phyloP scores from a whole-genome alignment of 2,888 invertebrate species.

The Erpobdella octoculata region DNA sequence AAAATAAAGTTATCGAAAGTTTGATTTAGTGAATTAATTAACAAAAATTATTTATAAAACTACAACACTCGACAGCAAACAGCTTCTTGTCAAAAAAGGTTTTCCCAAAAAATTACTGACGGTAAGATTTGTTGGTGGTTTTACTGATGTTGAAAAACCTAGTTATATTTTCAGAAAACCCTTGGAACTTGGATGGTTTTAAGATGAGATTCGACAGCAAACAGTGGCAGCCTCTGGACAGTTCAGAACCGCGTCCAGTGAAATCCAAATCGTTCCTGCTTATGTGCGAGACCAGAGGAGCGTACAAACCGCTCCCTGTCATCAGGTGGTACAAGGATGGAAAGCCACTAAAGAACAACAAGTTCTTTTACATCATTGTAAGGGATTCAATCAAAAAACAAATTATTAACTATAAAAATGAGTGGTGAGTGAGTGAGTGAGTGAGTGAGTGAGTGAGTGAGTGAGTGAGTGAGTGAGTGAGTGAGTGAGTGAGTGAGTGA shows the following conservation, averaged over 20 bases:
- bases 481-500: too few relatives aligned
- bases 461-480: too few relatives aligned
- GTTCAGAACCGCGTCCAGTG: conserved; percentile 35
- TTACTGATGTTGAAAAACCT: too few relatives aligned
- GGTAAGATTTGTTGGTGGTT: too few relatives aligned
- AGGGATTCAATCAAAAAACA: background rate
- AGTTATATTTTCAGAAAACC: conserved; percentile 19
- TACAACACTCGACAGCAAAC: too few relatives aligned
- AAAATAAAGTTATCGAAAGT: background rate
- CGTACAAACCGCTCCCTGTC: conserved; percentile 37
- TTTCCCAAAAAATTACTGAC: too few relatives aligned
- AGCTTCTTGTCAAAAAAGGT: too few relatives aligned
- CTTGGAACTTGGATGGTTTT: conserved; percentile 38
- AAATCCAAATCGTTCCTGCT: conserved; percentile 38
- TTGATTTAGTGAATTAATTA: too few relatives aligned
- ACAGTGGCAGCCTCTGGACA: conserved; percentile 35
- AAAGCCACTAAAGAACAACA: conserved; percentile 34
- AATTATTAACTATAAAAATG: too few relatives aligned
- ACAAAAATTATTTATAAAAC: too few relatives aligned
- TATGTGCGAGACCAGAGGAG: conserved; percentile 39
- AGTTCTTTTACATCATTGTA: conserved; percentile 39
- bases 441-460: too few relatives aligned
- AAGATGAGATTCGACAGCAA: conserved; percentile 40
- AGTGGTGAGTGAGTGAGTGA: too few relatives aligned
- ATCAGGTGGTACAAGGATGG: conserved; percentile 38